These are phyloP conservation scores for Synchiropus splendidus DNA, from an alignment of 2,113 vertebrate species.

Conservation along the genomic window DNA sequence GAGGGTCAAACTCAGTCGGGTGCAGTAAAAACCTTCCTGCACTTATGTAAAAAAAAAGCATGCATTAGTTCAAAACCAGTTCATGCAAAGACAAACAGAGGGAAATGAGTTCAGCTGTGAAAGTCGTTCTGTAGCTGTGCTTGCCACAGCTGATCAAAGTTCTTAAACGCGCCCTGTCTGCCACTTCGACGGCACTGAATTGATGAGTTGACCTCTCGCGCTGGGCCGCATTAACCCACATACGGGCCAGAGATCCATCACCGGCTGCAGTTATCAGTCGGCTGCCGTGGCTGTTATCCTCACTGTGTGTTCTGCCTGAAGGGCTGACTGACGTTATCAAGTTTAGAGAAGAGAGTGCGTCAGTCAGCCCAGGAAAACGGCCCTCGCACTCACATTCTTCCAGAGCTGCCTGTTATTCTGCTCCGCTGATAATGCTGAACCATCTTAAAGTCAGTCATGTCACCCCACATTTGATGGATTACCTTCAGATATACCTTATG, in stretches of 20 bases:
- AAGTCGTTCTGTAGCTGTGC: neutral
- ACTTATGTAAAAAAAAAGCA: too few relatives aligned
- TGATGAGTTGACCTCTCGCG: slow-evolving; percentile 54
- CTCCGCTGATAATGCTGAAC: too few relatives aligned
- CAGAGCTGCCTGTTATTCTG: too few relatives aligned
- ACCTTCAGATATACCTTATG: too few relatives aligned
- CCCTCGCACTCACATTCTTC: slow-evolving; percentile 18
- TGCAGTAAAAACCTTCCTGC: too few relatives aligned
- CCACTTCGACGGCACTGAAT: slow-evolving; percentile 18
- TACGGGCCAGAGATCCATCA: slow-evolving; percentile 18
- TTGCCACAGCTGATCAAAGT: slow-evolving; percentile 32
- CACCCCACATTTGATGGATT: too few relatives aligned
- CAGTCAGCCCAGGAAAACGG: slow-evolving; percentile 30
- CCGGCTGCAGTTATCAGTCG: slow-evolving; percentile 24
- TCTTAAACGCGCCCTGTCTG: slow-evolving; percentile 16
- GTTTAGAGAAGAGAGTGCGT: slow-evolving; percentile 12
- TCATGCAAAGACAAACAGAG: too few relatives aligned
- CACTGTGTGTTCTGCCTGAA: slow-evolving; percentile 11
- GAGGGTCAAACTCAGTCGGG: too few relatives aligned
- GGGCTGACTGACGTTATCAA: slow-evolving; percentile 27
- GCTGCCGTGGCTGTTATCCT: slow-evolving; percentile 11
- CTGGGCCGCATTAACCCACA: slow-evolving; percentile 38
- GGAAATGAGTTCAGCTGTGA: too few relatives aligned
- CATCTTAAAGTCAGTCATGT: too few relatives aligned
- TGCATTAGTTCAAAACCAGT: too few relatives aligned